phyloP scores from a whole-genome alignment of 1,140 invertebrate species.

The Drosophila cardini region DNA sequence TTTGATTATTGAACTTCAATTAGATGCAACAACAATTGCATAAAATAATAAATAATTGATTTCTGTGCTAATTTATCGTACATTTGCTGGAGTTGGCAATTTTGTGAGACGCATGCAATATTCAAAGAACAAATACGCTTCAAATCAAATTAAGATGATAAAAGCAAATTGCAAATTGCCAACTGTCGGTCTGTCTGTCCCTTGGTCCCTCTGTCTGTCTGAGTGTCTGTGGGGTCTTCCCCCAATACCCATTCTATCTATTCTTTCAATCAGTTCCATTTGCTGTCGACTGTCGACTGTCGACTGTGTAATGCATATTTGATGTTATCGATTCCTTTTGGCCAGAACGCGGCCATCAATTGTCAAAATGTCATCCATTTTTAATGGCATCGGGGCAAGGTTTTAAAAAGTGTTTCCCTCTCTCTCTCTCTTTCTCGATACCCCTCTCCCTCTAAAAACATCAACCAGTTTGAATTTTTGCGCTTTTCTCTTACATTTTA shows the following conservation, averaged over 20 bases:
- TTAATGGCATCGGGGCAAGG: slow-evolving; percentile 53
- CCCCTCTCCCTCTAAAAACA: neutral
- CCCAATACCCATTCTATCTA: neutral
- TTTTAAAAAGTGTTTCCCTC: slow-evolving; percentile 28
- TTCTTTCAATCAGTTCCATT: slow-evolving; percentile 15
- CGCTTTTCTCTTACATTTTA: neutral
- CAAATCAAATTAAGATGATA: slow-evolving; percentile 82
- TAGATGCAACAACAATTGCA: slow-evolving; percentile 41
- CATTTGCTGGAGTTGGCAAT: slow-evolving; percentile 11
- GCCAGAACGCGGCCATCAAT: slow-evolving; percentile 60
- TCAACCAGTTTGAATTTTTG: neutral
- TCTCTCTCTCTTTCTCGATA: neutral
- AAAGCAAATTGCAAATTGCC: slow-evolving; percentile 79
- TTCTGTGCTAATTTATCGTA: slow-evolving; percentile 59
- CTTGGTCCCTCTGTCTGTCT: slow-evolving; percentile 5
- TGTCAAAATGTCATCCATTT: slow-evolving; percentile 80
- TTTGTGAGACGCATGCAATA: neutral
- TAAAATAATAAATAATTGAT: slow-evolving; percentile 65
- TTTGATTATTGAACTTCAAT: slow-evolving; percentile 42
- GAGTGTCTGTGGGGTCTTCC: neutral
- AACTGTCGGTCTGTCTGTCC: slow-evolving; percentile 30
- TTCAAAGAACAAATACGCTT: slow-evolving; percentile 56
- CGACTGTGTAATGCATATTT: slow-evolving; percentile 74
- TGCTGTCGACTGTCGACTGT: slow-evolving; percentile 14
- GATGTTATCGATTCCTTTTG: slow-evolving; percentile 75